Conservation (phyloP, 2,888 invertebrate species). For the Malacosoma neustria region DNA sequence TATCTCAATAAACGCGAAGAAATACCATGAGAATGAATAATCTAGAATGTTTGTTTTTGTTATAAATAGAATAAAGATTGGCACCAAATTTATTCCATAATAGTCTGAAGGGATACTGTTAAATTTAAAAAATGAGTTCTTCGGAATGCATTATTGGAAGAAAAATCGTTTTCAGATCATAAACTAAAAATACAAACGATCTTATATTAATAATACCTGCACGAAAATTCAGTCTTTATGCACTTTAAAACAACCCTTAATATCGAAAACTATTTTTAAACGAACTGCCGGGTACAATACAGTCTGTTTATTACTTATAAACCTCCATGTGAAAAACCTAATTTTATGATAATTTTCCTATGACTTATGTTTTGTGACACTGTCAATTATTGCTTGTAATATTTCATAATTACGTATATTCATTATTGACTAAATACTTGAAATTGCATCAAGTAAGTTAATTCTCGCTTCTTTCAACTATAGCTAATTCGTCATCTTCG, state of each 20-base stretch:
- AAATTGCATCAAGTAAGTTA: conserved; percentile 12
- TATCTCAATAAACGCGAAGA: no score
- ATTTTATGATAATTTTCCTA: no score
- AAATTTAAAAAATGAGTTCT: no score
- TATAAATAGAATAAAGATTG: no score
- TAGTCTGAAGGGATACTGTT: no score
- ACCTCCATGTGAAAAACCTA: no score
- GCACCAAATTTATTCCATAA: no score
- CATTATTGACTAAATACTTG: neutral
- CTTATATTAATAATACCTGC: neutral
- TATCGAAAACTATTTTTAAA: no score
- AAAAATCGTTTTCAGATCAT: neutral
- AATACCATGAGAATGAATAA: no score
- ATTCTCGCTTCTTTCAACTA: conserved; percentile 46
- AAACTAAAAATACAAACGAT: neutral
- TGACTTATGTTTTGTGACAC: neutral
- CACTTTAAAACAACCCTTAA: neutral
- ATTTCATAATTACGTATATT: neutral
- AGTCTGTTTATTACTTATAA: no score
- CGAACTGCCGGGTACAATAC: no score
- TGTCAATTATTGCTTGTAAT: neutral
- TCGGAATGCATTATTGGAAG: neutral
- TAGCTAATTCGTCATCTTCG: conserved; percentile 63
- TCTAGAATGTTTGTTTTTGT: no score
- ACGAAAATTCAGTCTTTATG: neutral